These are phyloP conservation scores for Meteorus cinctellus DNA, from an alignment of 2,888 invertebrate species.

Conservation along the genomic window DNA sequence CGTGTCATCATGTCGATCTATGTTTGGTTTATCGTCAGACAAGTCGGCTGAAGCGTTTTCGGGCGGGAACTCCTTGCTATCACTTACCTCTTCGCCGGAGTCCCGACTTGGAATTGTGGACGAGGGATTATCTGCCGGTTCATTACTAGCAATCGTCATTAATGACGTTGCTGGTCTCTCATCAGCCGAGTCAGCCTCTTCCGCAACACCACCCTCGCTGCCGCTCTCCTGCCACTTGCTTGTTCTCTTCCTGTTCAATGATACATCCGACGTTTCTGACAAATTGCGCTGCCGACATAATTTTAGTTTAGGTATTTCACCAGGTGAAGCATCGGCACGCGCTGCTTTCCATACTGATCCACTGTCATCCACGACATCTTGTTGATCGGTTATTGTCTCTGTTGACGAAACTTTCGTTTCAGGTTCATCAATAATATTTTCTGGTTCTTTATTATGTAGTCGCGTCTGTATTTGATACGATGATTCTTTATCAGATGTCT, in stretches of 20 bases:
- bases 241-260: conserved; percentile 66
- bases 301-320: conserved; percentile 80
- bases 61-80: conserved; percentile 72
- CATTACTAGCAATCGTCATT: conserved; percentile 51
- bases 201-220: conserved; percentile 62
- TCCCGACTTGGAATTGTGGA: conserved; percentile 69
- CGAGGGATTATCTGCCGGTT: conserved; percentile 65
- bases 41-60: conserved; percentile 72
- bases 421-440: conserved; percentile 47
- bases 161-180: conserved; percentile 66
- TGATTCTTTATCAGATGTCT: conserved; percentile 55
- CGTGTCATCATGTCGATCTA: conserved; percentile 67
- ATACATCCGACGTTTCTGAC: conserved; percentile 68
- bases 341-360: conserved; percentile 74
- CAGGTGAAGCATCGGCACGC: conserved; percentile 73
- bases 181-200: conserved; percentile 71
- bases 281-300: conserved; percentile 77
- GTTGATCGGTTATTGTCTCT: conserved; percentile 42
- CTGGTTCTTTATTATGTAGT: conserved; percentile 51
- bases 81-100: conserved; percentile 73
- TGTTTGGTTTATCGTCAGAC: conserved; percentile 73
- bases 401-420: conserved; percentile 55
- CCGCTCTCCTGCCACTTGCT: conserved; percentile 67
- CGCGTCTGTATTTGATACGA: conserved; percentile 50
- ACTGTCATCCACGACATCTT: conserved; percentile 63